Base-by-base conservation (phyloP, 53 echinoderm and acorn worm genomes). In the Arbacia lixula region DNA sequence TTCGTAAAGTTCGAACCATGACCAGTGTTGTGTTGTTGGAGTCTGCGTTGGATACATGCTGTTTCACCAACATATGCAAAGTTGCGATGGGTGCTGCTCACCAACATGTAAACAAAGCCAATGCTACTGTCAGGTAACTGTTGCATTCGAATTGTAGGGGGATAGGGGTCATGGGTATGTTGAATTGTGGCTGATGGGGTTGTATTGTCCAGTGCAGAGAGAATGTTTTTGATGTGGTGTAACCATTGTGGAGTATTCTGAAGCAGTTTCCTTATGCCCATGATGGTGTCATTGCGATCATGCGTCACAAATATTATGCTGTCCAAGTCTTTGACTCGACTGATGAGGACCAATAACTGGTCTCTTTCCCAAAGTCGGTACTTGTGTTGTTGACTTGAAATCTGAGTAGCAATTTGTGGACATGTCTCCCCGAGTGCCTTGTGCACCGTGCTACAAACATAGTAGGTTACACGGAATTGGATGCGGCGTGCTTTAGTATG, bases 1-100 rank as follows among this genome's bases (percentile, higher is more conserved):
- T 85, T 73, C 19, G 85, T 85, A 39, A 85, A 85, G 34, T 55
- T 71, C 3, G 85, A 85, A 5, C 85, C 85, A 72, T 85, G 85
- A 5, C 85, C n/a, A n/a, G n/a, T n/a, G n/a, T n/a, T n/a, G n/a
- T n/a, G n/a, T n/a, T n/a, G n/a, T n/a, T n/a, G n/a, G n/a, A n/a
- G n/a, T n/a, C n/a, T n/a, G n/a, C n/a, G n/a, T n/a, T n/a, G n/a
- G n/a, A n/a, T n/a, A n/a, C n/a, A n/a, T n/a, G n/a, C n/a, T n/a
- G n/a, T n/a, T n/a, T n/a, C n/a, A n/a, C n/a, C n/a, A n/a, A n/a
- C n/a, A n/a, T n/a, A n/a, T n/a, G n/a, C n/a, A 66, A 67, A 83
- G 37, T 66, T 83, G 32, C 84, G 64, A 39, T 83, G 65, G 31
- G 84, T 41, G 35, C 11, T 8, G 46, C 84, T 83, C 25, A 83